Percentiles rank a stretch among this genome's conserved stretches.
These are phyloP conservation scores for Turnix velox DNA, from an alignment of 2,113 vertebrate species.

Conservation along the genomic window DNA sequence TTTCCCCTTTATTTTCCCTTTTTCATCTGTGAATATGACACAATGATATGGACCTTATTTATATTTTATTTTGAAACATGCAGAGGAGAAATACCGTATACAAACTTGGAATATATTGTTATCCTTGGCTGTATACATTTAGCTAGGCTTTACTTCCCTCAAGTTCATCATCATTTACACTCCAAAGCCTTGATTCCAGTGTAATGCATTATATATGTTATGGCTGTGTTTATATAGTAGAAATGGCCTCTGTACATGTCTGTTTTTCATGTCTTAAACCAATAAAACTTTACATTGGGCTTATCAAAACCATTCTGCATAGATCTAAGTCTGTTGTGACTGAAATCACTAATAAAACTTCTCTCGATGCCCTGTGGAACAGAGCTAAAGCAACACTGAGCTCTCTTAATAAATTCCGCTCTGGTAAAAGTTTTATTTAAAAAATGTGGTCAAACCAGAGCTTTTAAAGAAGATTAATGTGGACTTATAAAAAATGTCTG, in stretches of 20 bases:
- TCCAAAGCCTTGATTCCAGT: not conserved
- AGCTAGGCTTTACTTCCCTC: constrained; percentile 9
- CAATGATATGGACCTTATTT: not conserved
- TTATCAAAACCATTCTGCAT: constrained; percentile 49
- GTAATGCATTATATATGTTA: not conserved
- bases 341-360: constrained; percentile 43
- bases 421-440: constrained; percentile 57
- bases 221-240: constrained; percentile 21
- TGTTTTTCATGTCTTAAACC: constrained; percentile 52
- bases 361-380: constrained; percentile 13
- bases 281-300: constrained; percentile 45
- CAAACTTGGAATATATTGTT: not conserved
- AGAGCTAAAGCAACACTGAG: constrained; percentile 19
- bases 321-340: constrained; percentile 38
- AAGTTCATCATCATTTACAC: not conserved
- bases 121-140: not conserved
- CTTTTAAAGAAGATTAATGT: constrained; percentile 61
- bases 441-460: constrained; percentile 49
- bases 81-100: not conserved
- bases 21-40: not conserved
- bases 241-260: not conserved
- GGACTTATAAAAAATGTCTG: constrained; percentile 64
- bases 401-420: constrained; percentile 55
- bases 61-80: not conserved
- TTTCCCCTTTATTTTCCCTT: not conserved